Base-by-base conservation (phyloP, 1,140 invertebrate genomes). In the Lordiphosa mommai region DNA sequence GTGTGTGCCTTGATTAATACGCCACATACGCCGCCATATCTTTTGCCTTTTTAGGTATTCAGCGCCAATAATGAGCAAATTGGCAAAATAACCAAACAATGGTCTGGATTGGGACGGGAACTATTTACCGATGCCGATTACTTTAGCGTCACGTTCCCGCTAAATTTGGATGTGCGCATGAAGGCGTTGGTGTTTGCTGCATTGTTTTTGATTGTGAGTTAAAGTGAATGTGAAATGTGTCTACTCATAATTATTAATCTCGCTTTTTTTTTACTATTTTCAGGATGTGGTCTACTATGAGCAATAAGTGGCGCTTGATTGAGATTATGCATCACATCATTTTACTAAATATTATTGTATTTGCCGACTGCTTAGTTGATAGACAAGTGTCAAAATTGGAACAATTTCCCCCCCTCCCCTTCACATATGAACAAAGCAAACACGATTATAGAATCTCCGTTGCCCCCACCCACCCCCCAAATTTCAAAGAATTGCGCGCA, bases 111-210 rank as follows among this genome's bases (percentile, higher is more conserved):
- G 14, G 61, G 47, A 27, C 44, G 69, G 27, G 77, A 84, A 55
- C 23, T 84, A 30, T 84, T 77, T 60, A 85, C 79, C 16, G 79
- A 85, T 59, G 72, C 79, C 17, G 79, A 85, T 12, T 85, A 71
- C 41, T 85, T 79, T 32, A 67, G 59, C 37, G 61, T 71, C 40
- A 61, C 73, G 34, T 85, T 85, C 34, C 79, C 72, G 3, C 56
- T 79, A 4, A 66, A 61, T 23, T 44, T 85, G 56, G 80, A 79
- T 63, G 72, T 85, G n/a, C 79, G 80, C 38, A 73, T 85, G 70
- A 85, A 85, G 34, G 79, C 79, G 8, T 17, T 85, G 0, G 32
- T 85, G 14, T 61, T 85, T 6, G 69, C 72, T 2, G 79, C 79
- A 0, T 41, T 71, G 8, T 85, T 85, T 32, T 55, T 85, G 12